phyloP scores from a whole-genome alignment of 2,888 invertebrate species.

The Diaprepes abbreviatus region DNA sequence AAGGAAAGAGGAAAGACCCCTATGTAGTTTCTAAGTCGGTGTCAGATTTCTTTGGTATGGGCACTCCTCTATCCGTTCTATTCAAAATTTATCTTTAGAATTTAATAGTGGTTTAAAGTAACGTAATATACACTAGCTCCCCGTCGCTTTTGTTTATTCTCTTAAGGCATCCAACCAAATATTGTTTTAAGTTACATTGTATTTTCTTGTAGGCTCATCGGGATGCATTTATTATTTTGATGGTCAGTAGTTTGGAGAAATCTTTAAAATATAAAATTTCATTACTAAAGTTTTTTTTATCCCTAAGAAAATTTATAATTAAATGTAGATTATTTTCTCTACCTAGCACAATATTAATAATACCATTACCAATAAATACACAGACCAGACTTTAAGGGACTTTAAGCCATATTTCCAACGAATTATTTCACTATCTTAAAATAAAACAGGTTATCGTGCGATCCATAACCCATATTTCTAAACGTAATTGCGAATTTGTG shows the following conservation, averaged over 20 bases:
- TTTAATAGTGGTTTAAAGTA: constrained; percentile 45
- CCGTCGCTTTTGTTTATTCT: constrained; percentile 41
- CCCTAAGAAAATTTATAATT: too few species aligned
- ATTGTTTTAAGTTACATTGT: constrained; percentile 41
- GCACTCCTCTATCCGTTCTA: constrained; percentile 45
- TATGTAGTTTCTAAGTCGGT: constrained; percentile 41
- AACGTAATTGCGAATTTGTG: too few species aligned
- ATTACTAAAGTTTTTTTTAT: too few species aligned
- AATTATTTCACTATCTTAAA: too few species aligned
- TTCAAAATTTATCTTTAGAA: constrained; percentile 42
- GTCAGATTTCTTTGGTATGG: constrained; percentile 35
- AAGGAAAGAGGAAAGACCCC: constrained; percentile 32
- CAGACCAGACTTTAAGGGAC: too few species aligned
- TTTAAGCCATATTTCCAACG: too few species aligned
- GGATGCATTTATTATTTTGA: constrained; percentile 1
- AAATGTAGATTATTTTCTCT: too few species aligned
- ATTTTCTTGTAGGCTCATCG: constrained; percentile 9
- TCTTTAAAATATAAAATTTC: too few species aligned
- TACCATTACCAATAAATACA: too few species aligned
- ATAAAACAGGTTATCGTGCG: too few species aligned
- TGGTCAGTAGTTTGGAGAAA: background rate
- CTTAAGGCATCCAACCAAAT: constrained; percentile 33
- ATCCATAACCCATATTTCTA: too few species aligned
- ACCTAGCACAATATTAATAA: too few species aligned
- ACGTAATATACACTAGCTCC: constrained; percentile 34